Percentiles rank a stretch among this genome's conserved stretches.
These are phyloP conservation scores for Camponotus floridanus DNA, from an alignment of 1,140 invertebrate species.

Conservation along the genomic window DNA sequence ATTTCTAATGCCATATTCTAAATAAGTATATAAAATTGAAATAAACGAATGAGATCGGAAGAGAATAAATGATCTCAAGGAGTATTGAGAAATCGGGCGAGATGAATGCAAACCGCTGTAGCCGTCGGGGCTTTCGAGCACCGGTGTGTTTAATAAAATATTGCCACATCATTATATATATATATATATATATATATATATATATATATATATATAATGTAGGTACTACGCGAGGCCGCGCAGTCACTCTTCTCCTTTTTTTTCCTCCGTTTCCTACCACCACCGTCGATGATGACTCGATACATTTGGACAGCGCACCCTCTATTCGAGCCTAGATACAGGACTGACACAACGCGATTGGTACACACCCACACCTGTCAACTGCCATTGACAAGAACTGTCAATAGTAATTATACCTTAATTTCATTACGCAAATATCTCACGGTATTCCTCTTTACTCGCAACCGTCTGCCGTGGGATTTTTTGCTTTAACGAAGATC, in stretches of 20 bases:
- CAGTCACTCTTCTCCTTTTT: slow-evolving; percentile 50
- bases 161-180: slow-evolving; percentile 74
- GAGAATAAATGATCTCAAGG: not conserved
- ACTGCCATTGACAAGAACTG: slow-evolving; percentile 69
- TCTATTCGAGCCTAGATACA: slow-evolving; percentile 71
- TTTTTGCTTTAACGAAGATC: slow-evolving; percentile 53
- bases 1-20: not conserved
- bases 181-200: no score
- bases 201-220: slow-evolving; percentile 59
- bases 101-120: slow-evolving; percentile 65
- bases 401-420: slow-evolving; percentile 81
- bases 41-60: not conserved
- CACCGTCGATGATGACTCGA: slow-evolving; percentile 72
- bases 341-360: slow-evolving; percentile 67
- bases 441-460: slow-evolving; percentile 12
- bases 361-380: slow-evolving; percentile 78
- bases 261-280: slow-evolving; percentile 42
- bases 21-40: slow-evolving; percentile 5
- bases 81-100: slow-evolving; percentile 42
- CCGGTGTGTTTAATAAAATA: slow-evolving; percentile 75
- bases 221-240: slow-evolving; percentile 62
- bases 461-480: slow-evolving; percentile 46
- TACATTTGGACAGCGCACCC: slow-evolving; percentile 70
- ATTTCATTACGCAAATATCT: slow-evolving; percentile 78
- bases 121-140: slow-evolving; percentile 60